phyloP scores from a whole-genome alignment of 2,888 invertebrate species.

The Automeris io region DNA sequence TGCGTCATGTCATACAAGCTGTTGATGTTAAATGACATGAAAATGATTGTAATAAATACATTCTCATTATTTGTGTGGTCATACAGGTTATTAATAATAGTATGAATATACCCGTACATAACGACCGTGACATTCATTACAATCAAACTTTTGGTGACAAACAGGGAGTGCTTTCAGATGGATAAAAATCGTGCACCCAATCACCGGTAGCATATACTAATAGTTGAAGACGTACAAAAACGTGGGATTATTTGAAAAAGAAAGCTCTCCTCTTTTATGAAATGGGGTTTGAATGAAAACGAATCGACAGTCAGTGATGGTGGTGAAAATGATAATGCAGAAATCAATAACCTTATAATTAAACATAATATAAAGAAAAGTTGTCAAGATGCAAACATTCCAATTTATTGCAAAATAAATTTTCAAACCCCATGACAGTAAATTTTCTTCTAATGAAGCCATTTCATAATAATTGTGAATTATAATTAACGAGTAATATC shows the following conservation, averaged over 20 bases:
- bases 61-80: conserved; percentile 27
- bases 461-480: conserved; percentile 35
- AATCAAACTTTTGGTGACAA: conserved; percentile 47
- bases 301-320: conserved; percentile 39
- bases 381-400: conserved; percentile 78
- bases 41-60: conserved; percentile 62
- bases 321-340: conserved; percentile 53
- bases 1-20: conserved; percentile 64
- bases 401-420: conserved; percentile 64
- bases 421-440: conserved; percentile 75
- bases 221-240: conserved; percentile 4
- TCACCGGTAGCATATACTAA: conserved; percentile 47
- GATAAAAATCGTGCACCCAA: conserved; percentile 68
- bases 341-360: conserved; percentile 45
- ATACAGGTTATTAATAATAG: conserved; percentile 16
- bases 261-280: conserved; percentile 71
- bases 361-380: conserved; percentile 60
- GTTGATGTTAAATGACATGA: conserved; percentile 63
- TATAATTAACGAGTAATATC: conserved; percentile 17
- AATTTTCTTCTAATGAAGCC: conserved; percentile 48
- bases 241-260: conserved; percentile 16
- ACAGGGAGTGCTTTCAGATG: conserved; percentile 67
- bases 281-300: conserved; percentile 74
- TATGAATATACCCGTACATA: conserved; percentile 14
- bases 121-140: conserved; percentile 47